phyloP scores from a whole-genome alignment of 2,797 vertebrate genomes.

The Pogoniulus pusillus region DNA sequence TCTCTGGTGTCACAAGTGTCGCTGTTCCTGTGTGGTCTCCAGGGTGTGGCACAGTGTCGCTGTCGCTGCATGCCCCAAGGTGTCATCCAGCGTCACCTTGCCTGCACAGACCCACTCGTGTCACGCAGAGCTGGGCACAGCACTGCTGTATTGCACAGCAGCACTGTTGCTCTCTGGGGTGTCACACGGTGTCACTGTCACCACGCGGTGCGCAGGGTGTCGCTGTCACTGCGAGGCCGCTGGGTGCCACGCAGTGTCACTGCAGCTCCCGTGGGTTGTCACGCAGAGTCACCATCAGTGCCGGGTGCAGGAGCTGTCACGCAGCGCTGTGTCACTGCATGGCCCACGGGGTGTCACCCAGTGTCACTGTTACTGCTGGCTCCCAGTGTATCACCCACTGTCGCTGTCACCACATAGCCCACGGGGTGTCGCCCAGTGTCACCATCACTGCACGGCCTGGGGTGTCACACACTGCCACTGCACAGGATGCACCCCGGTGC shows the following conservation, averaged over 20 bases:
- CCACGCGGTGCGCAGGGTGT: background rate
- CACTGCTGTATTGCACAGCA: background rate
- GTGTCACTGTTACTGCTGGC: slow-evolving; percentile 5
- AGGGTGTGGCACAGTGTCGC: background rate
- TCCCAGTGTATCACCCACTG: background rate
- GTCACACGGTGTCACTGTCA: slow-evolving; percentile 57
- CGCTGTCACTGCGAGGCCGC: slow-evolving; percentile 1
- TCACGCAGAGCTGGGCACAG: background rate
- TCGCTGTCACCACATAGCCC: background rate
- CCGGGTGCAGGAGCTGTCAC: background rate
- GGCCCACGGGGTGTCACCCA: slow-evolving; percentile 8
- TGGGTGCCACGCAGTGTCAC: slow-evolving; percentile 16
- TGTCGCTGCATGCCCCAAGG: background rate
- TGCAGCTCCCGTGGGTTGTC: slow-evolving; percentile 53
- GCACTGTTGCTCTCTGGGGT: background rate
- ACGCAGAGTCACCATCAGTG: background rate
- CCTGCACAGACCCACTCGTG: background rate
- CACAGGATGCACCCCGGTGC: background rate
- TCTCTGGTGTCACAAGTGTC: background rate
- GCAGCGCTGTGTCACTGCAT: background rate
- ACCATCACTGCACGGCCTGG: background rate
- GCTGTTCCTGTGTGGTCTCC: background rate
- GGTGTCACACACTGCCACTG: background rate
- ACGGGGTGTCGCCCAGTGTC: background rate
- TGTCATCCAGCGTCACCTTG: background rate